Evolutionary conservation across 2,797 vertebrate genomes (phyloP), one percentile per base, ranked within the genome.

Genomic region (Chelon labrosus): DNA sequence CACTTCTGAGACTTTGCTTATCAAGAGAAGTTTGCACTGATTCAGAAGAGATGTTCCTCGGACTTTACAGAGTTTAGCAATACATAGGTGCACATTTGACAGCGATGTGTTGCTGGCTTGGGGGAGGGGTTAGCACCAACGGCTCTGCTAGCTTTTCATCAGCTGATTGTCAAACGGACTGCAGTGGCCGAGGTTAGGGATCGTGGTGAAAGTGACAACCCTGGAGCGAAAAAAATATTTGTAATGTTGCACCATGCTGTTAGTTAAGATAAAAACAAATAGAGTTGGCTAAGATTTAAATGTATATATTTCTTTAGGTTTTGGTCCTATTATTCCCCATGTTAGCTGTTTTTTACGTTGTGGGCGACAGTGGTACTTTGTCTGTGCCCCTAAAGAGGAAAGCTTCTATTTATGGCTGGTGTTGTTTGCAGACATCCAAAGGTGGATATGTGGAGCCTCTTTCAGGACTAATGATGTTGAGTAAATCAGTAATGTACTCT

Each of bases 101-200:
- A 41, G 3, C 12, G 60, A 39, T 52, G 63, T 61, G 76, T 49
- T 46, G 71, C 65, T 38, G 70, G 10, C 65, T 44, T 35, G 54
- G 68, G 81, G 75, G 68, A 56, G 73, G 75, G 72, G 61, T 49
- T 0, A 57, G 59, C 56, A 59, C 46, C 39, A 61, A 55, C 5
- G 17, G 84, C 80, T 80, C 71, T 59, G 76, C 73, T 72, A 10
- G 86, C 84, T 88, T 77, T 78, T 90, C 89, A 91, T 93, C 94
- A 94, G 94, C 93, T 94, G 92, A 93, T 91, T 94, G 94, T 93
- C 91, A 94, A 93, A 91, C 64, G 16, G 79, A 85, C 92, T 90
- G 88, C 88, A 83, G 90, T 83, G 66, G 70, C 74, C 78, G 76
- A 79, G 84, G 71, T 89, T 89, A 90, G 91, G 92, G 86, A 90